phyloP scores from a whole-genome alignment of 2,797 vertebrate species.

The Remorina albescens region DNA sequence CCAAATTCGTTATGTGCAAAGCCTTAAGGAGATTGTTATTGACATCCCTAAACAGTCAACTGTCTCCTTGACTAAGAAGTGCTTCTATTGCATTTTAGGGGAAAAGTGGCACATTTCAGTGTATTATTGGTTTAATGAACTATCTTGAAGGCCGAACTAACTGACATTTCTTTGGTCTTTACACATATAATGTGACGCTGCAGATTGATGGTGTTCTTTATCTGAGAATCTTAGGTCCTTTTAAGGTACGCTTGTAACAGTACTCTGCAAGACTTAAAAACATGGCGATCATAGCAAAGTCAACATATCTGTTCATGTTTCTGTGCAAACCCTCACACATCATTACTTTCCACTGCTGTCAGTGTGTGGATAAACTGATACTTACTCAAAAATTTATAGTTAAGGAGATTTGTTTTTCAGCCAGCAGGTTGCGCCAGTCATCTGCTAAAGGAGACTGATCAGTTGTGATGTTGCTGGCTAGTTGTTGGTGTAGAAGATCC shows the following conservation, averaged over 20 bases:
- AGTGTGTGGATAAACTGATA: neutral
- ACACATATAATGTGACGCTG: slow-evolving; percentile 89
- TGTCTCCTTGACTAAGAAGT: slow-evolving; percentile 86
- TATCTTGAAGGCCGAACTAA: neutral
- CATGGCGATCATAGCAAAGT: neutral
- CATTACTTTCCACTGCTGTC: too few species aligned
- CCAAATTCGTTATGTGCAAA: slow-evolving; percentile 89
- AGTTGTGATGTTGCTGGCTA: slow-evolving; percentile 79
- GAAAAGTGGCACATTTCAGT: too few species aligned
- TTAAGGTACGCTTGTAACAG: slow-evolving; percentile 82
- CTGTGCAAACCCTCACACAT: too few species aligned
- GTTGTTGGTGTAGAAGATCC: slow-evolving; percentile 92
- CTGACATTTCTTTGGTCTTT: neutral
- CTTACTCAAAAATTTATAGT: too few species aligned
- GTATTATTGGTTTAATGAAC: neutral
- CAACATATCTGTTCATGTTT: neutral
- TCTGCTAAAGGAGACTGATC: neutral
- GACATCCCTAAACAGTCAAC: slow-evolving; percentile 93
- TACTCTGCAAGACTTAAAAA: too few species aligned
- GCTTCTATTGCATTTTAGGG: neutral
- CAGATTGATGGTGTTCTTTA: slow-evolving; percentile 91
- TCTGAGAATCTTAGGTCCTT: slow-evolving; percentile 89
- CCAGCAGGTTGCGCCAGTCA: slow-evolving; percentile 47
- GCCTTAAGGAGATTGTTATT: slow-evolving; percentile 92
- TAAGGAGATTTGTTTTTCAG: neutral